A percentile compares a stretch with the other conserved stretches of the same genome.
phyloP scores from a whole-genome alignment of 2,797 vertebrate genomes.

The Helostoma temminkii region DNA sequence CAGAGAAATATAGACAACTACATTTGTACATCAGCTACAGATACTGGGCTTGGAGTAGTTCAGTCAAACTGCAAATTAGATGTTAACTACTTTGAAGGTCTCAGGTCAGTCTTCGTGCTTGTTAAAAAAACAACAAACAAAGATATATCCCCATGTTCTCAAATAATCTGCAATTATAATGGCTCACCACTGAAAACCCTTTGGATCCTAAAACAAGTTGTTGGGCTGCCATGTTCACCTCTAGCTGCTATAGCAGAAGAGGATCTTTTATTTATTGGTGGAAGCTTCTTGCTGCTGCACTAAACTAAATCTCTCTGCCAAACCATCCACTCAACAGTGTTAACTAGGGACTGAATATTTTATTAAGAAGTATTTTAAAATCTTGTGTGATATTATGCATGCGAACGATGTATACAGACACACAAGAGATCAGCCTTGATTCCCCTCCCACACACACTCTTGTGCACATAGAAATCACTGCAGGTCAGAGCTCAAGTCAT shows the following conservation, averaged over 20 bases:
- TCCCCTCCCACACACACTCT: neutral
- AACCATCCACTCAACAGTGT: neutral
- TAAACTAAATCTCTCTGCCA: neutral
- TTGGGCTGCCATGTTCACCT: neutral
- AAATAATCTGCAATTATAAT: too few relatives aligned
- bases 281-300: neutral
- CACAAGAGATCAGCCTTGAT: neutral
- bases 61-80: neutral
- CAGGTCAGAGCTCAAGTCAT: neutral
- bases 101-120: too few relatives aligned
- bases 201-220: neutral
- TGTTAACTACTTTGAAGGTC: conserved; percentile 3
- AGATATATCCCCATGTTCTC: too few relatives aligned
- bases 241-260: too few relatives aligned
- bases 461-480: conserved; percentile 5
- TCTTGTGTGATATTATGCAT: neutral
- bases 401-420: neutral
- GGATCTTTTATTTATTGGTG: neutral
- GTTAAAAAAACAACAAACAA: too few relatives aligned
- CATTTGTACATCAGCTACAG: conserved; percentile 17
- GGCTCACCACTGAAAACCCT: neutral
- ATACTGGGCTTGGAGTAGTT: conserved; percentile 1
- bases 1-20: conserved; percentile 4
- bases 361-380: conserved; percentile 7
- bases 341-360: neutral